A percentile compares a stretch with the other conserved stretches of the same genome.
Evolutionary conservation across 2,113 vertebrate species (phyloP).

Genomic region (Egretta garzetta): DNA sequence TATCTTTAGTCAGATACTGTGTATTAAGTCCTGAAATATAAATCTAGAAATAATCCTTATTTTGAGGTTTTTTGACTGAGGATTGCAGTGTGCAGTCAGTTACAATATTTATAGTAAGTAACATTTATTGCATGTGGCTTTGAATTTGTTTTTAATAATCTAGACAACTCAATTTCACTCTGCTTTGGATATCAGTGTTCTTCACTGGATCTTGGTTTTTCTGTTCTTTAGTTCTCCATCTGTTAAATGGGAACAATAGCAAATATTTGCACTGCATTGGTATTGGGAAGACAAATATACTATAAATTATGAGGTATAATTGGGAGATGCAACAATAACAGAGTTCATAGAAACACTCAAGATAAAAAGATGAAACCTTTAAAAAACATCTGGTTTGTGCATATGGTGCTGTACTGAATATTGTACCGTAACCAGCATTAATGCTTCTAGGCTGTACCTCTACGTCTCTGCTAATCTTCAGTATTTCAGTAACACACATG

Average conservation of each 20-base stretch:
- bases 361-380: neutral
- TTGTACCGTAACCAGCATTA: neutral
- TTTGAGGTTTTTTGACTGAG: neutral
- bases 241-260: neutral
- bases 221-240: neutral
- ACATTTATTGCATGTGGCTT: neutral
- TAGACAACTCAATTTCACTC: neutral
- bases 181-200: neutral
- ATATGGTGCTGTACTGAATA: neutral
- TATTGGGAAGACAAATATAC: neutral
- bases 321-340: neutral
- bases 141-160: neutral
- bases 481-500: neutral
- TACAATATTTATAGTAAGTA: neutral
- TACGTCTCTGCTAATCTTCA: neutral
- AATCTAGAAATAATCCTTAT: neutral
- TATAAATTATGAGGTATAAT: neutral
- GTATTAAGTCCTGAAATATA: neutral
- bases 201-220: neutral
- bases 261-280: neutral
- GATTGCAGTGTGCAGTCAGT: neutral
- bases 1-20: neutral
- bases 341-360: neutral
- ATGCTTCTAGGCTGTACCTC: neutral
- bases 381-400: neutral